Percentiles rank a stretch among this genome's conserved stretches.
Conservation (phyloP, 2,888 invertebrate genomes). For the Drosophila diplacantha region DNA sequence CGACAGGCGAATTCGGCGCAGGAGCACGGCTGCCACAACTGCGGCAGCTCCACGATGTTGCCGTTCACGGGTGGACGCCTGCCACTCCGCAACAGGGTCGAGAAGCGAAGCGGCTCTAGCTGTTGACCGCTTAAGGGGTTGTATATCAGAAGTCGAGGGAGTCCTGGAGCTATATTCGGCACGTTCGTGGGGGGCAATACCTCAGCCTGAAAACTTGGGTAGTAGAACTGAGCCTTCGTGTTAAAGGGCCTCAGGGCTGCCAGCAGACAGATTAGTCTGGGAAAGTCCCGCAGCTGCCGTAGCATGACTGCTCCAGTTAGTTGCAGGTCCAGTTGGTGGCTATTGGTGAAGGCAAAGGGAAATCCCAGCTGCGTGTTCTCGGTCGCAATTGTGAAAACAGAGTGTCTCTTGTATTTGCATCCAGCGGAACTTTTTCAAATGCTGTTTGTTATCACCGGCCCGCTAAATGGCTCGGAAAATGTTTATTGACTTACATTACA, state of each 20-base stretch:
- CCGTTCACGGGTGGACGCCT: constrained; percentile 25
- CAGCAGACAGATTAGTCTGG: constrained; percentile 31
- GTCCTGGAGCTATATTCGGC: background rate
- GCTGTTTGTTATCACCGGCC: constrained; percentile 32
- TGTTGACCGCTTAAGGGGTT: constrained; percentile 41
- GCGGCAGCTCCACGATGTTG: constrained; percentile 57
- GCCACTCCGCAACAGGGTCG: constrained; percentile 7
- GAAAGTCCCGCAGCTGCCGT: constrained; percentile 16
- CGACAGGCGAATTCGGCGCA: constrained; percentile 52
- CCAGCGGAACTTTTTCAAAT: constrained; percentile 14
- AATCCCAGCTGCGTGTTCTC: constrained; percentile 48
- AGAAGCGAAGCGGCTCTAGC: constrained; percentile 30
- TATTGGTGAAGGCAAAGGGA: constrained; percentile 8
- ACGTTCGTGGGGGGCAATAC: background rate
- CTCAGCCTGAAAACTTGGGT: constrained; percentile 8
- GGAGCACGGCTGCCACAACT: constrained; percentile 53
- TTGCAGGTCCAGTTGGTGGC: constrained; percentile 30
- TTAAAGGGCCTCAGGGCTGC: constrained; percentile 3
- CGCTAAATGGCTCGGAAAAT: constrained; percentile 65
- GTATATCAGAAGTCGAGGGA: constrained; percentile 26
- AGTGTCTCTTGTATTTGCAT: constrained; percentile 44
- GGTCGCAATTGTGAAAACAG: constrained; percentile 62
- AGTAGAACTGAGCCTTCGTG: constrained; percentile 30
- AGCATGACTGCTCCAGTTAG: constrained; percentile 45
- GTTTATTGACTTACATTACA: constrained; percentile 52